Conservation (phyloP, 2,113 vertebrate genomes). For the Triplophysa dalaica region DNA sequence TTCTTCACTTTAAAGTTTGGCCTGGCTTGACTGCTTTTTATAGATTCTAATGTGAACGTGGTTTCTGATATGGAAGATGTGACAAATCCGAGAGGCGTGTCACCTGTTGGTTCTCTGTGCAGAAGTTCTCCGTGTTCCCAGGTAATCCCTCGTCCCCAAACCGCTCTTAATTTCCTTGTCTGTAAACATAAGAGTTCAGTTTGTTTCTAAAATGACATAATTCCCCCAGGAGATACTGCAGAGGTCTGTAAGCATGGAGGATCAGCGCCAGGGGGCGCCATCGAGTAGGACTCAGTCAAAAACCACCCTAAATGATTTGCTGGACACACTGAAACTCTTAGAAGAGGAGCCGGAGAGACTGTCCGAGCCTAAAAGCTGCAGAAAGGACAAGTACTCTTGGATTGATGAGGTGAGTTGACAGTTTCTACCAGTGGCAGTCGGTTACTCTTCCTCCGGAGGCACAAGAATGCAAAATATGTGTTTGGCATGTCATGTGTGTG, state of each 20-base stretch:
- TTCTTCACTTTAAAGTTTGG: neutral
- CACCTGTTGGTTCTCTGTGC: conserved; percentile 55
- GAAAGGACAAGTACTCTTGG: conserved; percentile 84
- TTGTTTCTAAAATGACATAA: rapidly evolving
- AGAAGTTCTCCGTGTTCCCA: conserved; percentile 70
- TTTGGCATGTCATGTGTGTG: too few relatives aligned
- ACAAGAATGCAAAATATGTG: too few relatives aligned
- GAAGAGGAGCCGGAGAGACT: conserved; percentile 85
- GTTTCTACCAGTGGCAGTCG: too few relatives aligned
- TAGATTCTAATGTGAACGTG: conserved; percentile 69
- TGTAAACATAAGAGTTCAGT: neutral
- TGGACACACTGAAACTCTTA: conserved; percentile 86
- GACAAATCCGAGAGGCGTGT: conserved; percentile 62
- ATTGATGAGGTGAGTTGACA: conserved; percentile 74
- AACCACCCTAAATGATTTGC: conserved; percentile 82
- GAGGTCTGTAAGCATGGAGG: conserved; percentile 67
- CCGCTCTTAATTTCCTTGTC: neutral
- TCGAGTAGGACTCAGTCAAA: conserved; percentile 75
- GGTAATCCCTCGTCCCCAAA: conserved; percentile 55
- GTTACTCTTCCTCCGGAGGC: too few relatives aligned
- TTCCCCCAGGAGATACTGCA: conserved; percentile 69
- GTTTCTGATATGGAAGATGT: conserved; percentile 60
- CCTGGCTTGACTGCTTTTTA: conserved; percentile 11
- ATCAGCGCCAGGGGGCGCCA: conserved; percentile 56
- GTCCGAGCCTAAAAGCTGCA: conserved; percentile 65